phyloP scores from a whole-genome alignment of 2,888 invertebrate genomes.

The Cantharis flavilabris region DNA sequence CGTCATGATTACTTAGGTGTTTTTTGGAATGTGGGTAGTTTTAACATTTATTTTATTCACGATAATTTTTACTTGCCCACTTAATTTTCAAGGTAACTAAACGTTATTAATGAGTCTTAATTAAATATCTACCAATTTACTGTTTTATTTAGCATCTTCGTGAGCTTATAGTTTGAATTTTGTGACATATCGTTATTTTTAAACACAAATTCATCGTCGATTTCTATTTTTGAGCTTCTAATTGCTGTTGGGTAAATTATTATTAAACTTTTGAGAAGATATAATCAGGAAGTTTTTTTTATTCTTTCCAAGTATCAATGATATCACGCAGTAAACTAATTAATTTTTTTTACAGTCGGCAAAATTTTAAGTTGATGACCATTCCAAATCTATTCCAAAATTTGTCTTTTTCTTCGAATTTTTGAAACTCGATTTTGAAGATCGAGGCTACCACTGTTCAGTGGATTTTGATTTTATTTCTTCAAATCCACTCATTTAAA shows the following conservation, averaged over 20 bases:
- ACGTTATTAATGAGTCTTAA: not conserved
- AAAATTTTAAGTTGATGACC: no score
- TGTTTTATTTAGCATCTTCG: not conserved
- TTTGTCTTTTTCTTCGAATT: not conserved
- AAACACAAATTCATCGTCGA: not conserved
- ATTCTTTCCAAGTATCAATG: not conserved
- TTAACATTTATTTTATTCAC: not conserved
- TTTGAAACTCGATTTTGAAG: not conserved
- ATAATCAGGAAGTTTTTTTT: not conserved
- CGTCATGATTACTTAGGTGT: not conserved
- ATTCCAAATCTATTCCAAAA: no score
- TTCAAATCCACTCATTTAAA: no score
- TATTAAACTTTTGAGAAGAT: not conserved
- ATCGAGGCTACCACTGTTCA: not conserved
- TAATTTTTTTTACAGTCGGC: not conserved
- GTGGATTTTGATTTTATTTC: no score
- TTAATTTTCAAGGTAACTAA: not conserved
- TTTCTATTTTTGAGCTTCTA: not conserved
- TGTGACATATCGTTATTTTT: not conserved
- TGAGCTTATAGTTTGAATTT: not conserved
- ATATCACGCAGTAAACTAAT: not conserved
- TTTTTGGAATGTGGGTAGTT: not conserved
- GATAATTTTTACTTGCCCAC: not conserved
- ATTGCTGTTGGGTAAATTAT: not conserved
- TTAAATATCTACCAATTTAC: not conserved